These are phyloP conservation scores for Rhopilema esculentum DNA, from an alignment of 30 jellyfish, hydroid and myxozoan genomes.

Conservation along the genomic window DNA sequence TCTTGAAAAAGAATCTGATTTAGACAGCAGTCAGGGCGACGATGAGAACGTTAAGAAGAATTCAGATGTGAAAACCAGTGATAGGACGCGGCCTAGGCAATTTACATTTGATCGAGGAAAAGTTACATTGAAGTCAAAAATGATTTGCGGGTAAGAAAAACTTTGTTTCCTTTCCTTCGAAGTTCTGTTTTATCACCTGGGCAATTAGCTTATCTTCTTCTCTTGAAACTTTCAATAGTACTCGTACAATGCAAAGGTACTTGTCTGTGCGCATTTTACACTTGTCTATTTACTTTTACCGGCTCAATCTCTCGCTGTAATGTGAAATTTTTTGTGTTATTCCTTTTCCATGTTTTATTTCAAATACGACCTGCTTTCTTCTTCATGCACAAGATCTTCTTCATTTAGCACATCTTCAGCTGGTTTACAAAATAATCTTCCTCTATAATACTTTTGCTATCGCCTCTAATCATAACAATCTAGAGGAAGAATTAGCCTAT, in stretches of 20 bases:
- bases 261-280: neutral
- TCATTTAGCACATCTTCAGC: too few species aligned
- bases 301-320: neutral
- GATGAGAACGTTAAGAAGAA: slow-evolving; percentile 1
- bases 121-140: slow-evolving; percentile 30
- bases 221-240: neutral
- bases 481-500: too few species aligned
- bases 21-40: neutral
- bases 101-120: slow-evolving; percentile 69
- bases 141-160: slow-evolving; percentile 55
- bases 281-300: neutral
- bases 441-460: too few species aligned
- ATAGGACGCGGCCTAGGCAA: slow-evolving; percentile 64
- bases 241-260: neutral
- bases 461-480: too few species aligned
- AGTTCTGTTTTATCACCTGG: neutral
- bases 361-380: too few species aligned
- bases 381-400: too few species aligned
- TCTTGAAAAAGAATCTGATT: slow-evolving; percentile 39
- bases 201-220: neutral
- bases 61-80: neutral
- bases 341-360: neutral
- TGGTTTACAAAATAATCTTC: neutral
- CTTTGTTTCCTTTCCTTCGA: neutral
- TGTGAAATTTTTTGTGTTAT: neutral